Evolutionary conservation across 2,113 vertebrate species (phyloP), one percentile per base, ranked within the genome.

Genomic region (Larimichthys crocea): DNA sequence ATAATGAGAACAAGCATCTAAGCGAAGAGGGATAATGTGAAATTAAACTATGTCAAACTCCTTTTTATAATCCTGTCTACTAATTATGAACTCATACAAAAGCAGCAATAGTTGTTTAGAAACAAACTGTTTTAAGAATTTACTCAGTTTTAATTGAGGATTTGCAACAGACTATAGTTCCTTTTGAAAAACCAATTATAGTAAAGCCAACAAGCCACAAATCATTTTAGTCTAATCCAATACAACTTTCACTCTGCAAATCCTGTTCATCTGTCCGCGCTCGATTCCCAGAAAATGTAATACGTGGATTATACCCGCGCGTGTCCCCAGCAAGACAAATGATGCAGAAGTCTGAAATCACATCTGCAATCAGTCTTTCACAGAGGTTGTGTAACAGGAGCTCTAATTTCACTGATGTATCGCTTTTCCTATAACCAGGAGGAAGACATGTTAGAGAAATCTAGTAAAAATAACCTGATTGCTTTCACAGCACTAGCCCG

Each of bases 211-310:
- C 20, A 22, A 22, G 46, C 59, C 68, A 59, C 66, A 90, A 76
- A 90, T 84, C 35, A 74, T 81, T 76, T 77, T 22, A 56, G 14
- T 20, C 46, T 76, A 88, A 88, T 82, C 84, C 67, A 85, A 85
- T 81, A 72, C 64, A 90, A 84, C 74, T 86, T 85, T 80, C 68
- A 78, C 61, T 24, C 63, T 44, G 55, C 11, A 91, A 93, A 92
- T 91, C 90, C 88, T 50, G 52, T 88, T 87, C 84, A 91, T 92
- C 84, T 75, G 67, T 79, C 59, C 19, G 3, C 4, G 76, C 55
- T 83, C n/a, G 20, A 60, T 87, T 91, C 89, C 68, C 66, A 80
- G 81, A 83, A 88, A 86, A 89, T 81, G 75, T 80, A 88, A 89
- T 88, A 56, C 24, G 16, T 78, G 85, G 86, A 92, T 92, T 90